These are phyloP conservation scores for Perognathus longimembris DNA, from an alignment of 2,113 vertebrate species.

Conservation along the genomic window DNA sequence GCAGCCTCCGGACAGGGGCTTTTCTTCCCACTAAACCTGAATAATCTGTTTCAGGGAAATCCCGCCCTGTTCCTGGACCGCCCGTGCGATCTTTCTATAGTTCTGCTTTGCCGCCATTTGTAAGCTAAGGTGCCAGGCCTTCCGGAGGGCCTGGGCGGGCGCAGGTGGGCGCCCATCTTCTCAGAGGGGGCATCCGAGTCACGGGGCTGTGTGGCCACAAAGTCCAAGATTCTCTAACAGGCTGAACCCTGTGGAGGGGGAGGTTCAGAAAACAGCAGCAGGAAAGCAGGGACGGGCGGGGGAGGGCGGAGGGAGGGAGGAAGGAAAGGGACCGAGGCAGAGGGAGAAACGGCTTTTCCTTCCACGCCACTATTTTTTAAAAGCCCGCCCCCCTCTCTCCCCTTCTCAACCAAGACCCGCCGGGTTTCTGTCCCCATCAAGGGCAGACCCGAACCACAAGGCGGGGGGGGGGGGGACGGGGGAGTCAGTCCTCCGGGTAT, in stretches of 20 bases:
- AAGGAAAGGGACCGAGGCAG: background rate
- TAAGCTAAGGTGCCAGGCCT: background rate
- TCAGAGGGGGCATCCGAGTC: conserved; percentile 67
- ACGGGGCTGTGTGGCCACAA: conserved; percentile 65
- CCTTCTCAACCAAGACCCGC: conserved; percentile 50
- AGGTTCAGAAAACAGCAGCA: background rate
- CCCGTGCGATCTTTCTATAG: background rate
- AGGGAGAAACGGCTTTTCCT: conserved; percentile 43
- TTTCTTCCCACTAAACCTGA: background rate
- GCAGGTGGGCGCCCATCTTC: too few species aligned
- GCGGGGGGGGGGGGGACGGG: conserved; percentile 28
- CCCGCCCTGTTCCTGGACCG: background rate
- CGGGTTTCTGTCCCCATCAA: background rate
- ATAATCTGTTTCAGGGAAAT: background rate
- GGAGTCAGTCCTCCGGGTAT: conserved; percentile 47
- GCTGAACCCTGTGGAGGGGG: conserved; percentile 58
- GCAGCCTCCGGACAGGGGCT: background rate
- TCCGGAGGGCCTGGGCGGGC: background rate
- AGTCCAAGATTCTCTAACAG: background rate
- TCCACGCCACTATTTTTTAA: conserved; percentile 56
- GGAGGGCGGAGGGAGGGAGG: background rate
- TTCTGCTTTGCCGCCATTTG: background rate
- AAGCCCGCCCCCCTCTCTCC: conserved; percentile 53
- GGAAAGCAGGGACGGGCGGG: too few species aligned
- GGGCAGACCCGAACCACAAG: conserved; percentile 30